Evolutionary conservation across 2,797 vertebrate genomes (phyloP), one percentile per base, ranked within the genome.

Genomic region (Melanotaenia nigrans): DNA sequence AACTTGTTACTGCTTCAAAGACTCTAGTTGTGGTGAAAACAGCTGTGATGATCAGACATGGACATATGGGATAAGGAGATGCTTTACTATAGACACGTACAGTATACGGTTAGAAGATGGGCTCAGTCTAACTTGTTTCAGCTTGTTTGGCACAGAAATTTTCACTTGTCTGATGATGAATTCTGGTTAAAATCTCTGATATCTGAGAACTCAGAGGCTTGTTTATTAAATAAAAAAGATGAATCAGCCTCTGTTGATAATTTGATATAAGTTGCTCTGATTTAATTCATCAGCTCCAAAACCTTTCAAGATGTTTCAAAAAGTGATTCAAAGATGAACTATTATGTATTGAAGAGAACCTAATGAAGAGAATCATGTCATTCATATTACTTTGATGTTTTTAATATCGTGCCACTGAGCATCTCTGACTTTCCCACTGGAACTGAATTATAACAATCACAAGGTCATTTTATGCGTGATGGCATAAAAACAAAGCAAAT

Each of bases 401-500:
- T 79, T 85, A 69, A 83, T 79, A 75, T 28, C 13, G 24, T 54
- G 68, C 64, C 61, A 76, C 10, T 51, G 24, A 77, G 67, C 20
- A 53, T 67, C 51, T 56, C 58, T 13, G 73, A 86, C 77, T 74
- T 66, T 59, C 20, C 65, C 57, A 64, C 47, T 81, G 53, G 40
- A 86, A 89, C 71, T 77, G 20, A 89, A 82, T 86, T 56, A 78
- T 13, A 68, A 53, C 47, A 78, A 75, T 87, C 83, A 89, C 81
- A 79, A 86, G 74, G 69, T 71, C 61, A 54, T 32, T 71, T 81
- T 32, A 51, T 45, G n/a, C 85, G 81, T 67, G 76, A 78, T 67
- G 53, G 53, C 53, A 33, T 42, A 5, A 30, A 66, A 60, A 35
- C 28, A 22, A 47, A 24, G 65, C 74, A 61, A 40, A 13, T 14